Base-by-base conservation (phyloP, 2,113 vertebrate species). In the Scartelaos histophorus region DNA sequence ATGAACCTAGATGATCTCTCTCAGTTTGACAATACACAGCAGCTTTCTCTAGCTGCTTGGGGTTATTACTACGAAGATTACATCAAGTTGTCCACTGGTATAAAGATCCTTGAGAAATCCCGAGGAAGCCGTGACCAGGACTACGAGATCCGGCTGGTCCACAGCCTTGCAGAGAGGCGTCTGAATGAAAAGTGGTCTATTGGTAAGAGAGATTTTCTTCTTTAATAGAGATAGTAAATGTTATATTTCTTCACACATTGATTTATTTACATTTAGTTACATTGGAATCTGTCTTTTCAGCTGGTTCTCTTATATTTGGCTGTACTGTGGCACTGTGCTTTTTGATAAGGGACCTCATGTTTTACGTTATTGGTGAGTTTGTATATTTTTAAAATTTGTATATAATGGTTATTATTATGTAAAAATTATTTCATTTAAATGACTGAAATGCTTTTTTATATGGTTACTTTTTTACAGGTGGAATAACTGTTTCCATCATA, bases 361-460 rank as follows among this genome's bases (percentile, higher is more conserved):
- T 99, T 98, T 98, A 98, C 96, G 93, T 99, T 94, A 98, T 99
- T 96, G 97, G 97, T 99, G 92, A 94, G 97, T 95, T 17, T 46
- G 4, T 76, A 79, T 64, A 43, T 43, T 10, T 43, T 43, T n/a
- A n/a, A n/a, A n/a, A 43, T 7, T 7, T 43, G 10, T 43, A 43
- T 43, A 43, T 5, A 7, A 38, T 38, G 35, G 9, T 38, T 4
- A 38, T 38, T 38, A 5, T 1, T 38, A 38, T 38, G 35, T 38
- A 38, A 38, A 38, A 9, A 38, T 38, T 43, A 7, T 6, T 43
- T 43, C 7, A 9, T 10, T 43, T 7, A 43, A 43, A 43, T 43
- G 38, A 43, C 38, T 43, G 38, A 43, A 43, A 43, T 43, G 9
- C 9, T 38, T 43, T 43, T 43, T 43, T 43, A 9, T 10, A 43